These are phyloP conservation scores for Lacerta bilineata DNA, from an alignment of 2,797 vertebrate genomes.

Conservation along the genomic window DNA sequence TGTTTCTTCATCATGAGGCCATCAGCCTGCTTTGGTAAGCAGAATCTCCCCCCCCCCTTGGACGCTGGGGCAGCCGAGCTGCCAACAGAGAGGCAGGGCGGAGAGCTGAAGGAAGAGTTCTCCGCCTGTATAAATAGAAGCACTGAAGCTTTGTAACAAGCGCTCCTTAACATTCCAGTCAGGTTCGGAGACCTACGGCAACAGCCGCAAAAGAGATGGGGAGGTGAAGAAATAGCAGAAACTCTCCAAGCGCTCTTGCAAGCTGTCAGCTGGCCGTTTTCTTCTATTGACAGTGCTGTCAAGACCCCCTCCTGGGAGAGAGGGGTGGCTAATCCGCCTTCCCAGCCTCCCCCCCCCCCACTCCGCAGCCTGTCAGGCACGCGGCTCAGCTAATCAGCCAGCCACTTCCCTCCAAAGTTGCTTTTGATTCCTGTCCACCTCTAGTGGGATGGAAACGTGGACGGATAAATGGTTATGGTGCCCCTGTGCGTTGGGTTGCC, in stretches of 20 bases:
- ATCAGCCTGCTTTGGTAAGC: background rate
- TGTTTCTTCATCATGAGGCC: fast-evolving
- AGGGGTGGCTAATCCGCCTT: background rate
- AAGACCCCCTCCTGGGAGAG: background rate
- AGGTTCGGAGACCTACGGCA: constrained; percentile 61
- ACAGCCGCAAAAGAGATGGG: constrained; percentile 46
- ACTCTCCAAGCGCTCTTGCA: constrained; percentile 24
- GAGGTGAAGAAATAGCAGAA: background rate
- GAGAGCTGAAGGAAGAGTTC: constrained; percentile 29
- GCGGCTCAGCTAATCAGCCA: constrained; percentile 4
- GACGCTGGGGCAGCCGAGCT: constrained; percentile 55
- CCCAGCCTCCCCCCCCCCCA: background rate
- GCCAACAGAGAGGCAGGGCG: constrained; percentile 12
- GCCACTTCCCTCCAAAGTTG: background rate
- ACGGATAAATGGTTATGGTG: background rate
- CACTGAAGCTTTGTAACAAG: constrained; percentile 38
- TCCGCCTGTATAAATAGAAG: constrained; percentile 21
- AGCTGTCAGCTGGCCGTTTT: constrained; percentile 63
- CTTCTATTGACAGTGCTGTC: constrained; percentile 35
- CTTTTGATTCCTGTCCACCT: constrained; percentile 21
- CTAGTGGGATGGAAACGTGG: background rate
- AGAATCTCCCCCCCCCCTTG: background rate
- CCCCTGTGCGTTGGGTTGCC: too few species aligned
- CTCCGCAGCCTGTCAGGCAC: background rate
- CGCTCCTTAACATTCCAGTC: constrained; percentile 73